Base-by-base conservation (phyloP, 92 coral and sea anemone species). In the Heliopora coerulea region DNA sequence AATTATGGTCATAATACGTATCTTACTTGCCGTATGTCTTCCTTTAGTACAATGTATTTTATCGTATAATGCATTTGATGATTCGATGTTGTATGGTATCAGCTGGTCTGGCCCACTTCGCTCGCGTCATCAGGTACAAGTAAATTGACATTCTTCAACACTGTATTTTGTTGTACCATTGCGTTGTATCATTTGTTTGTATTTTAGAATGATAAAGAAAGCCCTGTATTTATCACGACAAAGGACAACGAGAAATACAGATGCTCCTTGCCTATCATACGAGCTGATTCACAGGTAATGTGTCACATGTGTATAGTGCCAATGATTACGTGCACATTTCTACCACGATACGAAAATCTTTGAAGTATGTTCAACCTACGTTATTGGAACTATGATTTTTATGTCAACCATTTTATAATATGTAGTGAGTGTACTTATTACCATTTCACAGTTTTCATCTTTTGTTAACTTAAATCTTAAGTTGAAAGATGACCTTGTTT, bases 81-180 rank as follows among this genome's bases (percentile, higher is more conserved):
- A 92, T 67, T 82, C 86, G 26, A 75, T 87, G 21, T 79, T 84
- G 63, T 92, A 86, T 72, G 97, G 88, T 59, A 85, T 92, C 37
- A 85, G 74, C 59, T 92, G 97, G 97, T 89, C 87, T 32, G 97
- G 97, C 59, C 97, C 97, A 1, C 73, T 89, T 24, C 83, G 90
- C 15, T 88, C 88, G 74, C 91, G 87, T 10, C 97, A 92, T 80
- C 90, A 86, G 1, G 62, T 86, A 48, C 74, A 78, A 69, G 91
- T 89, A 62, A 65, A 90, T 80, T 62, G 46, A n/a, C 25, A 46
- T n/a, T 54, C 54, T 54, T 30, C 25, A 18, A 4, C 21, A 62
- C 33, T 48, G 78, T 23, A 59, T 29, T 52, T 5, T 20, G 19
- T 68, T 24, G 32, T 32, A 49, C 37, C 9, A 4, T 41, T 32